Evolutionary conservation across 2,113 vertebrate species (phyloP).

Genomic region (Callorhinus ursinus): DNA sequence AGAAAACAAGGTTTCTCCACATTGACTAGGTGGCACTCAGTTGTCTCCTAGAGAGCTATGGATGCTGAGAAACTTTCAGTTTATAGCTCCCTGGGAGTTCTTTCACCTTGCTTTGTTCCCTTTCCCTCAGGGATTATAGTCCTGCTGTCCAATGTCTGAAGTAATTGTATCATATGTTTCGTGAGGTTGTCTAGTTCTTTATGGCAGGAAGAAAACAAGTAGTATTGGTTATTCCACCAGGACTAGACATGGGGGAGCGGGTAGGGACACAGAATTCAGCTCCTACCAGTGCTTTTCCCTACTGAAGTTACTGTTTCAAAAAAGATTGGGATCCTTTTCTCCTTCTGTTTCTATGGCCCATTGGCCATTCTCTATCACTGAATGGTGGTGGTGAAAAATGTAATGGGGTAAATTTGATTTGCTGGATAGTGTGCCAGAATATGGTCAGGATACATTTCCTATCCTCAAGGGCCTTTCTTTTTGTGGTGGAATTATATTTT

Average conservation of each 20-base stretch:
- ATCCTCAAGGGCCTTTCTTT: background rate
- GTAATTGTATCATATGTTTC: background rate
- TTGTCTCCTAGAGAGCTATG: background rate
- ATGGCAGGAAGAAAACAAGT: background rate
- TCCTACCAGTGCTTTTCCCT: background rate
- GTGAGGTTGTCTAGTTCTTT: background rate
- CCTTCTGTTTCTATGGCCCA: background rate
- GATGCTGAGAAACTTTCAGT: background rate
- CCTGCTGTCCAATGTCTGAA: background rate
- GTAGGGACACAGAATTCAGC: background rate
- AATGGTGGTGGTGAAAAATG: background rate
- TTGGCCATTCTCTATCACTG: background rate
- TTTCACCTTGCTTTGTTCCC: background rate
- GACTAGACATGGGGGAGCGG: background rate
- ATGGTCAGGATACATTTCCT: background rate
- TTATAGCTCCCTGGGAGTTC: background rate
- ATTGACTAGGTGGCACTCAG: fast-evolving
- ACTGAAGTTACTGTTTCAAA: background rate
- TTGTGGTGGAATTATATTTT: background rate
- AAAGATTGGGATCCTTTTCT: background rate
- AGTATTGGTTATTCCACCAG: background rate
- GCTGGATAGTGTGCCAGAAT: background rate
- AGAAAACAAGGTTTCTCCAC: background rate
- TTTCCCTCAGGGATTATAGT: background rate
- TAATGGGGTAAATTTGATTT: background rate